These are phyloP conservation scores for Cylas formicarius DNA, from an alignment of 1,140 invertebrate species.

Conservation along the genomic window DNA sequence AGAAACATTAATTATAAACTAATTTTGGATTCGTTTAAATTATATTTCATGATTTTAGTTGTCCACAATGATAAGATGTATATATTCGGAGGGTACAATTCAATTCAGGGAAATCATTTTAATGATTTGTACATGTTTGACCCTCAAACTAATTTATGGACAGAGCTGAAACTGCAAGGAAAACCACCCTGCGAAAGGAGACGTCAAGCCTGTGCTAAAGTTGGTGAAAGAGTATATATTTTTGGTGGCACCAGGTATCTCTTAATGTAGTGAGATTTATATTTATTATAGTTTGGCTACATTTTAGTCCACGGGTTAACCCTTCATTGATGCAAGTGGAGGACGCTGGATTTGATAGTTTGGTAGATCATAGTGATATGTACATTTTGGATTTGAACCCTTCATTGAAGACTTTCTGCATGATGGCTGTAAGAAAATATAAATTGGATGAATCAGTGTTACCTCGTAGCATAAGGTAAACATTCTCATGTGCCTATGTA, in stretches of 20 bases:
- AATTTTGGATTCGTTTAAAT: constrained; percentile 8
- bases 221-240: constrained; percentile 64
- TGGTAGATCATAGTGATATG: constrained; percentile 72
- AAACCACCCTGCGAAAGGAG: constrained; percentile 60
- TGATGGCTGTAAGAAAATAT: constrained; percentile 55
- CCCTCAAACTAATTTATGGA: constrained; percentile 56
- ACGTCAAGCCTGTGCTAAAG: constrained; percentile 69
- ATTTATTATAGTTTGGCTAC: neutral
- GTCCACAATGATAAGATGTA: constrained; percentile 68
- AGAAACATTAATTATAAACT: constrained; percentile 37
- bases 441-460: constrained; percentile 54
- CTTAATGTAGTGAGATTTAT: neutral
- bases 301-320: constrained; percentile 26
- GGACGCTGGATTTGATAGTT: constrained; percentile 9
- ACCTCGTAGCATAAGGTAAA: constrained; percentile 56
- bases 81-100: constrained; percentile 85
- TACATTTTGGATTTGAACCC: constrained; percentile 69
- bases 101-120: constrained; percentile 63
- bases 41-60: constrained; percentile 54
- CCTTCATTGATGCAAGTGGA: constrained; percentile 11
- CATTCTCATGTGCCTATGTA: neutral
- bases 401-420: constrained; percentile 60
- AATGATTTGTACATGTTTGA: constrained; percentile 74
- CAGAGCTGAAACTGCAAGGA: constrained; percentile 51
- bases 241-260: constrained; percentile 79